Evolutionary conservation across 2,888 invertebrate species (phyloP).

Genomic region (Sceliomorpha sp.): DNA sequence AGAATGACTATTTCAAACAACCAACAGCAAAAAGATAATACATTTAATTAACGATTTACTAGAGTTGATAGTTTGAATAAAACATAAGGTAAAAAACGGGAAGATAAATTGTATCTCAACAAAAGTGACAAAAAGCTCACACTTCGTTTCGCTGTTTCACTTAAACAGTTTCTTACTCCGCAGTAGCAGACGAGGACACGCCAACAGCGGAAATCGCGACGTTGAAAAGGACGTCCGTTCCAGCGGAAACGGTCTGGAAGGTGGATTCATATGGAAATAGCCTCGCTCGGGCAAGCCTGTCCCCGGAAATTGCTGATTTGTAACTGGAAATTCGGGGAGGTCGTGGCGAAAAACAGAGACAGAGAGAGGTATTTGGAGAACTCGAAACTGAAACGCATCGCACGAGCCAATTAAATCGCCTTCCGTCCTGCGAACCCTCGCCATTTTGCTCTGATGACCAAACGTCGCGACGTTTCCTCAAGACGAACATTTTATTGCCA

Average conservation of each 20-base stretch:
- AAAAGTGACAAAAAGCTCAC: no score
- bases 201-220: slow-evolving; percentile 9
- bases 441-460: no score
- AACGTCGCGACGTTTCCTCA: no score
- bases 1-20: no score
- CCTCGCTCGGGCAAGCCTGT: slow-evolving; percentile 7
- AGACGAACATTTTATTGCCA: no score
- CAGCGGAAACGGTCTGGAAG: slow-evolving; percentile 13
- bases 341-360: slow-evolving; percentile 18
- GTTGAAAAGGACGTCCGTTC: slow-evolving; percentile 1
- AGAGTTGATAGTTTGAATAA: no score
- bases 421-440: background rate
- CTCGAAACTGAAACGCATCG: slow-evolving; percentile 46
- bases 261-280: slow-evolving; percentile 30
- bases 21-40: no score
- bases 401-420: slow-evolving; percentile 35
- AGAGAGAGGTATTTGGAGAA: background rate
- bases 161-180: slow-evolving; percentile 1
- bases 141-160: background rate
- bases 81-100: no score
- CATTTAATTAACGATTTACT: no score
- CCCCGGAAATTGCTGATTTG: slow-evolving; percentile 43
- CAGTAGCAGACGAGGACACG: slow-evolving; percentile 5
- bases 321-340: slow-evolving; percentile 41
- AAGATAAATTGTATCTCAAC: no score